Conservation (phyloP, 2,797 vertebrate genomes). For the Pachyuromys duprasi region DNA sequence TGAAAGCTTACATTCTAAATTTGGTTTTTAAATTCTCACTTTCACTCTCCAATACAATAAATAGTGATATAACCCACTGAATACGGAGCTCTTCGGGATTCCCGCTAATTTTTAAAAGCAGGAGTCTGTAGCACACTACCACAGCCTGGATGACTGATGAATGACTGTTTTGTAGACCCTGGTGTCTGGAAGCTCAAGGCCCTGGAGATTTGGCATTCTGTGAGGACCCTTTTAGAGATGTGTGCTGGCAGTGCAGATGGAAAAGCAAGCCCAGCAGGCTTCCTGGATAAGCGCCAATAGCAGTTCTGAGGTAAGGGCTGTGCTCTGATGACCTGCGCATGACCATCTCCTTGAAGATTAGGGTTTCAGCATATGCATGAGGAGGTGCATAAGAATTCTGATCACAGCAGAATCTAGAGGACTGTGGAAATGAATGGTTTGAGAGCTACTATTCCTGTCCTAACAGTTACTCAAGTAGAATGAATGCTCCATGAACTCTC, state of each 20-base stretch:
- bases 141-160: not conserved
- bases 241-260: not conserved
- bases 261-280: not conserved
- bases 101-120: not conserved
- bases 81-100: not conserved
- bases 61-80: not conserved
- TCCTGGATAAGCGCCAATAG: too few species aligned
- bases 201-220: not conserved
- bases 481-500: not conserved
- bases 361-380: not conserved
- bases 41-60: slow-evolving; percentile 11
- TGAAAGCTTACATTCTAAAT: not conserved
- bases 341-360: not conserved
- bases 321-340: not conserved
- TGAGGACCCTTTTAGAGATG: not conserved
- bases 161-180: not conserved
- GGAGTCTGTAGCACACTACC: not conserved
- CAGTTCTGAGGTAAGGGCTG: too few species aligned
- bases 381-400: not conserved
- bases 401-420: not conserved
- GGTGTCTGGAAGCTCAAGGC: not conserved
- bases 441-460: not conserved
- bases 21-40: not conserved
- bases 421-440: not conserved
- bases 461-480: not conserved